Evolutionary conservation across 2,888 invertebrate species (phyloP), one percentile per base, ranked within the genome.

Genomic region (Cephus rjabovi): DNA sequence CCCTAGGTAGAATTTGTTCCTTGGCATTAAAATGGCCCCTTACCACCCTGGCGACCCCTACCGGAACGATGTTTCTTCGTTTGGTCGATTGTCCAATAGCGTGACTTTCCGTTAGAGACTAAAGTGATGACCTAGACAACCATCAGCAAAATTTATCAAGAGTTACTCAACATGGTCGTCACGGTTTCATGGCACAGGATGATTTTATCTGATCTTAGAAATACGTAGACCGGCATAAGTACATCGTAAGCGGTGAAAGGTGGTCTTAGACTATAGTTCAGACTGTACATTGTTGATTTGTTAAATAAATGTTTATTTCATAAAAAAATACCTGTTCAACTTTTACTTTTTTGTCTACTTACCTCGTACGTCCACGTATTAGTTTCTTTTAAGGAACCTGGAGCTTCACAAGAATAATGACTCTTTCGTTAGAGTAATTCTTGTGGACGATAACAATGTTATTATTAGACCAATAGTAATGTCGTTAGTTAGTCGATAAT

Each of bases 271-370:
- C 34, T 71, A 34, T 23, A 74, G 35, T 30, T 35, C n/a, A 37
- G 37, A 35, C 37, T 74, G 35, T 74, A 74, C 74, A 74, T 87
- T 88, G 88, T 88, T 88, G 86, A 88, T 88, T 88, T 89, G 88
- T 88, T 88, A 87, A 87, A 83, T 88, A 88, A 88, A 88, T 88
- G 87, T 88, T 79, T 88, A 88, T 88, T 88, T 88, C 86, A 82
- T 88, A 87, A 79, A 79, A 78, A 73, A 30, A 35, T 69, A 35
- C 40, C 31, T 77, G 34, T 74, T 15, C 75, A 34, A 76, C 34
- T 78, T 69, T 31, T 75, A 23, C 23, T 56, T 56, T 23, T 15
- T 23, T 56, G 2, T 23, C 35, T 23, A 9, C 23, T 23, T 9
- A 56, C 23, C 74, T 71, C n/a, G 11, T 23, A 76, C 23, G 34